Evolutionary conservation across 2,113 vertebrate genomes (phyloP), one percentile per base, ranked within the genome.

Genomic region (Otis tarda): DNA sequence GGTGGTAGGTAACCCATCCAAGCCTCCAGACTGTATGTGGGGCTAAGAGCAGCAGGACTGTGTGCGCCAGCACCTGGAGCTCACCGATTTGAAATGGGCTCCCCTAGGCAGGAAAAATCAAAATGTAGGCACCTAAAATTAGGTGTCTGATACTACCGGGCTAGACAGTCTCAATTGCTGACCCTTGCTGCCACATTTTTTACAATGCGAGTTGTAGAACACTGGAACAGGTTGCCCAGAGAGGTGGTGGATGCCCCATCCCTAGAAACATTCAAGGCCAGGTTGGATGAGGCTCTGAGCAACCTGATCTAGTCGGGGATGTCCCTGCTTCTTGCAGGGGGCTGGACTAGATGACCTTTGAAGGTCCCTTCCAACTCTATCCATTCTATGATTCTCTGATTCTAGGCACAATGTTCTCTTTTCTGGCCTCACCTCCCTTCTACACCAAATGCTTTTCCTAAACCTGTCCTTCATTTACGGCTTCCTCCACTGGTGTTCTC

Each of bases 1-100:
- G 50, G 35, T 2, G 14, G 5, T 1, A 8, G 61, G 24, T 0
- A 4, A 14, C 5, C 71, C 56, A 39, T 20, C 33, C 70, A 21
- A 31, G 39, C 37, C 52, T 49, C 27, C 56, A 31, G 67, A 4
- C 14, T 27, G 21, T 35, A 4, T 0, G 4, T 2, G 4, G 22
- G 35, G 41, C 59, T 25, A 10, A 37, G 65, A 20, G 12, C 27
- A 45, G 14, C 4, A 3, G 57, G 61, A 47, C 41, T 15, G 10
- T 22, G 31, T 25, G 15, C 7, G 19, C 19, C 59, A 41, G 63
- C 43, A 68, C 4, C 43, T 19, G 33, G 24, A n/a, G 17, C 28
- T 43, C 49, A 33, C 23, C 2, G 1, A n/a, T 9, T n/a, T 47
- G 71, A 70, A 85, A 53, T 15, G 25, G 39, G 39, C 13, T 73